Evolutionary conservation across 2,797 vertebrate species (phyloP).

Genomic region (Lacerta viridis): DNA sequence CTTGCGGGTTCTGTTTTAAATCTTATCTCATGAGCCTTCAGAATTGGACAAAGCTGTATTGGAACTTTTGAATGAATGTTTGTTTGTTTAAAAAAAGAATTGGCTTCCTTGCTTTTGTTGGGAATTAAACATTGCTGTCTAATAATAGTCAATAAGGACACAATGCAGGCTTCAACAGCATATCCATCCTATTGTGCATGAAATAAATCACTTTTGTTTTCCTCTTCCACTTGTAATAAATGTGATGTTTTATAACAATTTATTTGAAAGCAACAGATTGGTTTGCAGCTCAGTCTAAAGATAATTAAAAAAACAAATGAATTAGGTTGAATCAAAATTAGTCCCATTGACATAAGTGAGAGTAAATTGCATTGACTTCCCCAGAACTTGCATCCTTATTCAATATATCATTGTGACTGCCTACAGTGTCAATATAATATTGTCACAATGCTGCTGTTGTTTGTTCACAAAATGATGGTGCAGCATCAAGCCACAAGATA

Average conservation of each 20-base stretch:
- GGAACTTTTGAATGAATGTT: too few relatives aligned
- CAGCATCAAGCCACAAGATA: not conserved
- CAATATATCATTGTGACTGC: not conserved
- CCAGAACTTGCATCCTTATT: not conserved
- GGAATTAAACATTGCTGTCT: conserved; percentile 35
- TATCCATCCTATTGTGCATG: conserved; percentile 1
- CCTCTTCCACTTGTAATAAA: not conserved
- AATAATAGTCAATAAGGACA: conserved; percentile 31
- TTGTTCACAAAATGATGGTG: not conserved
- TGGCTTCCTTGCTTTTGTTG: conserved; percentile 39
- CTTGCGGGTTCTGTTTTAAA: conserved; percentile 29
- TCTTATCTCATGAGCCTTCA: conserved; percentile 48
- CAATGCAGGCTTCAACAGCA: conserved; percentile 41
- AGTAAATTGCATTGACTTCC: not conserved
- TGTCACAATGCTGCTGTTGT: not conserved
- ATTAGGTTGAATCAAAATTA: not conserved
- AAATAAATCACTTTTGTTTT: conserved; percentile 19
- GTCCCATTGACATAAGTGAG: not conserved
- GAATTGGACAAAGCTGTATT: not conserved
- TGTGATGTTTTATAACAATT: conserved; percentile 32
- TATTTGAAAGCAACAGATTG: not conserved
- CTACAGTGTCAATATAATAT: not conserved
- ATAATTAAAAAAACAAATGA: not conserved
- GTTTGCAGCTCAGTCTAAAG: not conserved
- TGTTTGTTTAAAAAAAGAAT: not conserved